Evolutionary conservation across 2,797 vertebrate species (phyloP).

Genomic region (Cynodonichthys magdalenae): DNA sequence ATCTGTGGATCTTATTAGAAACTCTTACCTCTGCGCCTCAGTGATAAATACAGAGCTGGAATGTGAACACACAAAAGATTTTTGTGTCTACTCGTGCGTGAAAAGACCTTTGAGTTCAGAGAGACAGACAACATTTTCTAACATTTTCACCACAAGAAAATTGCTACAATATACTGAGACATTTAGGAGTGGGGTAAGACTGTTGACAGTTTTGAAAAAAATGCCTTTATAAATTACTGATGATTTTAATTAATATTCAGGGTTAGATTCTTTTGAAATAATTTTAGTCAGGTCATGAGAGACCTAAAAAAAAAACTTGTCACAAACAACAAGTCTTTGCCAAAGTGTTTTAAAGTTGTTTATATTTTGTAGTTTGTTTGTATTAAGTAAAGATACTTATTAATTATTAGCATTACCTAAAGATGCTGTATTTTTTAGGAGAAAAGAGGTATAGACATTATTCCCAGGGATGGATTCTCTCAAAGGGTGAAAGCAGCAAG

Average conservation of each 20-base stretch:
- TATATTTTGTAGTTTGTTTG: background rate
- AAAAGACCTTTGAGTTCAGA: too few relatives aligned
- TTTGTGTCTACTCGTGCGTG: too few relatives aligned
- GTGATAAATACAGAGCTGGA: background rate
- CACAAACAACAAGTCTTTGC: too few relatives aligned
- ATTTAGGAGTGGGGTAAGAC: slow-evolving; percentile 14
- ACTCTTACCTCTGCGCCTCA: background rate
- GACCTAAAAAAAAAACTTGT: background rate
- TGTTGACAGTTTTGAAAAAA: slow-evolving; percentile 7
- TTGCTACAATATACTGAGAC: background rate
- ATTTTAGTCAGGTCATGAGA: background rate
- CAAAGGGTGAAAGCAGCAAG: slow-evolving; percentile 58
- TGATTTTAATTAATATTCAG: slow-evolving; percentile 4
- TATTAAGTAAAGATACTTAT: too few relatives aligned
- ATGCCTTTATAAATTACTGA: slow-evolving; percentile 24
- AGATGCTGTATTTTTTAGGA: background rate
- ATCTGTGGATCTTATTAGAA: background rate
- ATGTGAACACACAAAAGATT: too few relatives aligned
- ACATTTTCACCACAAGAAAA: background rate
- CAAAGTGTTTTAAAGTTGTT: too few relatives aligned
- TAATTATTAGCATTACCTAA: too few relatives aligned
- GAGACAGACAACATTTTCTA: background rate
- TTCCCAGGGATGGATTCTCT: slow-evolving; percentile 22
- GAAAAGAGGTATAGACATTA: slow-evolving; percentile 47
- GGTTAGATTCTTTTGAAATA: background rate